Base-by-base conservation (phyloP, 2,113 vertebrate genomes). In the Athene noctua region DNA sequence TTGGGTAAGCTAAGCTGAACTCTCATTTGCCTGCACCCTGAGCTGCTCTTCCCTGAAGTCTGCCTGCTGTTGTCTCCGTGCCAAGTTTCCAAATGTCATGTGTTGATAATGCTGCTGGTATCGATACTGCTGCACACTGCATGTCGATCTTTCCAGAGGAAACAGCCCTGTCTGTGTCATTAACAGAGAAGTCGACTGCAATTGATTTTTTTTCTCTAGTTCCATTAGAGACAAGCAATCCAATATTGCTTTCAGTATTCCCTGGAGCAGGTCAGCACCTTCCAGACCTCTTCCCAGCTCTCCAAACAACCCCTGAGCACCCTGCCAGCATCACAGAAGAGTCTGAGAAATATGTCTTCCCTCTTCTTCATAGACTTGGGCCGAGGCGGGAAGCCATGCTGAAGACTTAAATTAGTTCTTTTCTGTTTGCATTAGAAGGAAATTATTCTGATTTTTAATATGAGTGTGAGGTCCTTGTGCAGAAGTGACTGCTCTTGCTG, bases 41-140 rank as follows among this genome's bases (percentile, higher is more conserved):
- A 74, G 68, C 68, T 79, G 15, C 52, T 71, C 32, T 57, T 27
- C 0, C 1, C 42, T 77, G 73, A 49, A 49, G 42, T 23, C 40
- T 89, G 84, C 47, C 75, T 2, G 8, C 66, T 72, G 3, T n/a
- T 89, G 77, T 92, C 58, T 72, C 49, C 10, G 4, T 94, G 94
- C 95, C 94, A 92, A 82, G 65, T 95, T 96, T 95, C 92, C 83
- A 58, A 19, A 84, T 77, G 89, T 82, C 78, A 42, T 47, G 54
- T 77, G 47, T 75, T 59, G 75, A 27, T 83, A 59, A 47, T 71
- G 68, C 57, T 11, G 2, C 26, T 58, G 46, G 74, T 94, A 71
- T 89, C 4, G 44, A 90, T 80, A 25, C 30, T 58, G 80, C 73
- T 94, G 55, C 83, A 42, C 38, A 6, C 32, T 13, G 40, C 62